These are phyloP conservation scores for Brassicogethes aeneus DNA, from an alignment of 2,888 invertebrate species.

Conservation along the genomic window DNA sequence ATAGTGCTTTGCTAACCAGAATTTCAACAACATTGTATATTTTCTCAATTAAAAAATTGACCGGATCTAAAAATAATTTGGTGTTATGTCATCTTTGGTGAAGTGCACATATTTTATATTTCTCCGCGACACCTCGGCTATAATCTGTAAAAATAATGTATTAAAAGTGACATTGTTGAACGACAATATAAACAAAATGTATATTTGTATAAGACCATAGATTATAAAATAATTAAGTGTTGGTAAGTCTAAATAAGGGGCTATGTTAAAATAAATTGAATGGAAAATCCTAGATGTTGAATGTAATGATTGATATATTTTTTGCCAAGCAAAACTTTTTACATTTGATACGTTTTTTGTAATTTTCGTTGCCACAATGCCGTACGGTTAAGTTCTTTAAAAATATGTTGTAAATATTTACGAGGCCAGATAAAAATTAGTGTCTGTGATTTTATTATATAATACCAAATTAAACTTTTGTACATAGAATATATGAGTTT, in stretches of 20 bases:
- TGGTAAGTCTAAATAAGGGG: not conserved
- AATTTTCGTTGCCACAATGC: too few relatives aligned
- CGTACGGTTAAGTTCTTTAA: not conserved
- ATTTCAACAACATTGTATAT: too few relatives aligned
- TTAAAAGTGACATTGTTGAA: too few relatives aligned
- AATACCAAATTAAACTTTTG: slow-evolving; percentile 32
- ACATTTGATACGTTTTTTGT: not conserved
- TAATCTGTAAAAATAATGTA: too few relatives aligned
- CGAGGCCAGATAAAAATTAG: slow-evolving; percentile 38
- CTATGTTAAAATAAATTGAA: not conserved
- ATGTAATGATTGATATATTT: slow-evolving; percentile 10
- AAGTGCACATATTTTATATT: too few relatives aligned
- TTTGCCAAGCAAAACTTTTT: slow-evolving; percentile 10
- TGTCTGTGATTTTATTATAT: slow-evolving; percentile 41
- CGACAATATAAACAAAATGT: slow-evolving; percentile 8
- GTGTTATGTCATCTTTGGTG: too few relatives aligned
- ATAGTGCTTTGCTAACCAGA: too few relatives aligned
- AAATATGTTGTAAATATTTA: slow-evolving; percentile 24
- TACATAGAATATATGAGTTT: slow-evolving; percentile 27
- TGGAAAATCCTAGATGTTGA: not conserved
- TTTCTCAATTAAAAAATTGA: too few relatives aligned
- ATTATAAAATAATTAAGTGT: not conserved
- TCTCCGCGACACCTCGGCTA: too few relatives aligned
- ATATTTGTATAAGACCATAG: not conserved
- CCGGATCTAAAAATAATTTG: too few relatives aligned